A percentile compares a stretch with the other conserved stretches of the same genome.
These are phyloP conservation scores for Lycodopsis pacificus DNA, from an alignment of 2,797 vertebrate genomes.

Conservation along the genomic window DNA sequence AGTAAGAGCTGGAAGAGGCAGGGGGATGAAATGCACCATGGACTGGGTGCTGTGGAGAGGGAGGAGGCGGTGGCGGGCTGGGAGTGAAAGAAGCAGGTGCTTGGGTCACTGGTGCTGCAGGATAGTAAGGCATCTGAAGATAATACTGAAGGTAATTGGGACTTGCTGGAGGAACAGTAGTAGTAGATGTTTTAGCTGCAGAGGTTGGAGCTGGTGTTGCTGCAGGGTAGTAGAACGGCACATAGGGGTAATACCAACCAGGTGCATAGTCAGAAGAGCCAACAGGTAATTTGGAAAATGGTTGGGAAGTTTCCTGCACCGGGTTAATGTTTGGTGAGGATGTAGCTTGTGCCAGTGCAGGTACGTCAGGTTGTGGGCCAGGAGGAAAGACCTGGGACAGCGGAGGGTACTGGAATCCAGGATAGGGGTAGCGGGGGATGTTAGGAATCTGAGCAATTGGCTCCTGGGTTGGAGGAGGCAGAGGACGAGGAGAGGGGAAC, in stretches of 20 bases:
- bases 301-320: background rate
- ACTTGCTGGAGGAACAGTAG: constrained; percentile 6
- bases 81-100: constrained; percentile 18
- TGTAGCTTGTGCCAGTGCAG: background rate
- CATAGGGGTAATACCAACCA: constrained; percentile 29
- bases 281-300: constrained; percentile 22
- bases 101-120: constrained; percentile 17
- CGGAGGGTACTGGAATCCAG: constrained; percentile 35
- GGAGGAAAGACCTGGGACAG: constrained; percentile 44
- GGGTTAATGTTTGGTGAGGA: background rate
- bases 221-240: constrained; percentile 28
- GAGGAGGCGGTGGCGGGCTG: background rate
- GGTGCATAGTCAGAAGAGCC: constrained; percentile 20
- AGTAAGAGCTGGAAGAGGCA: background rate
- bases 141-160: constrained; percentile 34
- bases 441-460: constrained; percentile 29
- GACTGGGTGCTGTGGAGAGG: constrained; percentile 17
- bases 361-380: constrained; percentile 20
- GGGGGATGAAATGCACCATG: constrained; percentile 1
- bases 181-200: background rate
- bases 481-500: constrained; percentile 11
- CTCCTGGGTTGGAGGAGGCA: constrained; percentile 32
- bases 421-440: constrained; percentile 17
- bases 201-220: constrained; percentile 6
- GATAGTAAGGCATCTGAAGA: constrained; percentile 26